phyloP scores from a whole-genome alignment of 2,888 invertebrate genomes.

The Tenthredo notha region DNA sequence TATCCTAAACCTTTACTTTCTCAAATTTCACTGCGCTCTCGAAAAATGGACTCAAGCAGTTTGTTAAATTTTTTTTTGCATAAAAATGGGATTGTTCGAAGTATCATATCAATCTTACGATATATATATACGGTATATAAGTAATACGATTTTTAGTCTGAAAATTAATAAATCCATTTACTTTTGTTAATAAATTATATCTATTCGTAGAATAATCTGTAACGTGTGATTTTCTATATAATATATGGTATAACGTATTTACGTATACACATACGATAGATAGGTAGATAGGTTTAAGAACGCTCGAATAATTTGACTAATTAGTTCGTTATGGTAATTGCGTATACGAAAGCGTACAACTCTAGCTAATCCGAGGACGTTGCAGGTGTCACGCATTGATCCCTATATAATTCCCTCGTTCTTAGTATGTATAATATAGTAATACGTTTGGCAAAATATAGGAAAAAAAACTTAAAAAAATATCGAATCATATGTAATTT shows the following conservation, averaged over 20 bases:
- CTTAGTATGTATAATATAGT: not conserved
- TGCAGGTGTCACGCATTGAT: not conserved
- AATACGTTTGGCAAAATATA: no score
- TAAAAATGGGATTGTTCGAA: no score
- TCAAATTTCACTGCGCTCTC: not conserved
- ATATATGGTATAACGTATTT: not conserved
- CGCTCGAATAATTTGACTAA: conserved; percentile 48
- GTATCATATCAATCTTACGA: no score
- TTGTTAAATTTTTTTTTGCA: no score
- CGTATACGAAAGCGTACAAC: conserved; percentile 33
- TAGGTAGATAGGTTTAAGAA: not conserved
- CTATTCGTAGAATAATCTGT: no score
- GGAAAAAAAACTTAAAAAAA: no score
- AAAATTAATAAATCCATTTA: no score
- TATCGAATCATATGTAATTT: no score
- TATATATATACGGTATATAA: no score
- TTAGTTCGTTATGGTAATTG: conserved; percentile 52
- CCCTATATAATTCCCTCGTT: not conserved
- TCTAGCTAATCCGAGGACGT: not conserved
- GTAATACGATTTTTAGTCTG: no score
- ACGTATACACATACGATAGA: not conserved
- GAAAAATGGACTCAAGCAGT: no score
- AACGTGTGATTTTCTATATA: not conserved
- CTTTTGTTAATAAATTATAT: no score
- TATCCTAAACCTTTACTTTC: not conserved